phyloP scores from a whole-genome alignment of 2,888 invertebrate species.

The Pecten maximus region DNA sequence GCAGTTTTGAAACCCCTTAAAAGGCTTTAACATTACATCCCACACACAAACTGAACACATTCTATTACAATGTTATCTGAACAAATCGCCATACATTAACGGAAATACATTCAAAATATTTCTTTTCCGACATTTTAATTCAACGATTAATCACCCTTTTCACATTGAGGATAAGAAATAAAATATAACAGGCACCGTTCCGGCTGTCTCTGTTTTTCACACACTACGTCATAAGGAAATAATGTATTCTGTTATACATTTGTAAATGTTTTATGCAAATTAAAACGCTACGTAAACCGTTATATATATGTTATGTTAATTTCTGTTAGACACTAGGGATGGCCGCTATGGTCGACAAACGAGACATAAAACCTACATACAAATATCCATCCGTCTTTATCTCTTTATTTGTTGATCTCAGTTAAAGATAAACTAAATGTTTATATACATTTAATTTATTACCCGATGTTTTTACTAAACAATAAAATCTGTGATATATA shows the following conservation, averaged over 20 bases:
- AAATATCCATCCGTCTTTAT: neutral
- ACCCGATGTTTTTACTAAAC: neutral
- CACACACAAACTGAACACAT: neutral
- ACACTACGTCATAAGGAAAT: neutral
- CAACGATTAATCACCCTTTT: neutral
- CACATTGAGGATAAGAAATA: neutral
- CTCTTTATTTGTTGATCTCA: neutral
- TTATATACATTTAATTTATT: neutral
- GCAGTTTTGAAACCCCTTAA: neutral
- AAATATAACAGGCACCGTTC: neutral
- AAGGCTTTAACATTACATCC: neutral
- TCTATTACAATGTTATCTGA: neutral
- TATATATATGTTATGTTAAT: conserved; percentile 25
- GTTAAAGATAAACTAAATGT: conserved; percentile 6
- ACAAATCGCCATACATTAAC: neutral
- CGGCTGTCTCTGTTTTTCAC: neutral
- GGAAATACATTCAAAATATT: neutral
- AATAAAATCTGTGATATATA: neutral
- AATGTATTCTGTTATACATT: conserved; percentile 10
- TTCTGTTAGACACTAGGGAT: neutral
- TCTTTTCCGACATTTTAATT: neutral
- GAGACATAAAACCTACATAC: neutral
- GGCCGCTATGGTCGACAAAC: neutral
- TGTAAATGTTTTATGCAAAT: conserved; percentile 34
- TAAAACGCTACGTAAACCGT: neutral